Conservation (phyloP, 2,113 vertebrate genomes). For the Leucosticte australis region DNA sequence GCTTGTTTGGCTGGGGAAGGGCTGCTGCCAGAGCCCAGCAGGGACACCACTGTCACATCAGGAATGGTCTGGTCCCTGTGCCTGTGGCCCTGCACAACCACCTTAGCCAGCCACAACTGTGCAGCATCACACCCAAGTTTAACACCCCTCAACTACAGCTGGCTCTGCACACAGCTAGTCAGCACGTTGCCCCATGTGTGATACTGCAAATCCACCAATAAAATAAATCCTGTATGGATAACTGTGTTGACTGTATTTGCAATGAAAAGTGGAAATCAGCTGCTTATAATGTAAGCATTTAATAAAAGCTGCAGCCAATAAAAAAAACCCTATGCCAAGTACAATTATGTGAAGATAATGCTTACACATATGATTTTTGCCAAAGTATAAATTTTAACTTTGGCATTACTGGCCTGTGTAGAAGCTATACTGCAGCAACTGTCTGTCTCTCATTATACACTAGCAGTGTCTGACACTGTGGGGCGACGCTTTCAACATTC, state of each 20-base stretch:
- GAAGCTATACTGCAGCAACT: not conserved
- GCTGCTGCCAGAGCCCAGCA: not conserved
- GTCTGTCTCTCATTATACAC: not conserved
- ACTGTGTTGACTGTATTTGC: not conserved
- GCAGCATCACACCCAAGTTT: not conserved
- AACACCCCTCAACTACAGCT: fast-evolving
- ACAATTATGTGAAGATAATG: not conserved
- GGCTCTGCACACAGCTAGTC: not conserved
- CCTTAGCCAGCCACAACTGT: fast-evolving
- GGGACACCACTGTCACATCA: fast-evolving
- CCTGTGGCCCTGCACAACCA: fast-evolving
- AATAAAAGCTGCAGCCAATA: not conserved
- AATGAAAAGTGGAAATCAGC: not conserved
- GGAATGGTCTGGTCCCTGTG: fast-evolving
- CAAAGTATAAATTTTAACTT: not conserved
- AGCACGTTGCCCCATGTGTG: fast-evolving
- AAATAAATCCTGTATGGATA: not conserved
- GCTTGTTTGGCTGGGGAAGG: not conserved
- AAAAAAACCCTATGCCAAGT: not conserved
- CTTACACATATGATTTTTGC: not conserved
- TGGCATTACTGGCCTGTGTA: not conserved
- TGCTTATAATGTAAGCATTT: not conserved
- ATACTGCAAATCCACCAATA: not conserved
- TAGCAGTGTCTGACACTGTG: not conserved
- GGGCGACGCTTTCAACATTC: not conserved